Evolutionary conservation across 2,888 invertebrate species (phyloP).

Genomic region (Kryphioiulus occultus): DNA sequence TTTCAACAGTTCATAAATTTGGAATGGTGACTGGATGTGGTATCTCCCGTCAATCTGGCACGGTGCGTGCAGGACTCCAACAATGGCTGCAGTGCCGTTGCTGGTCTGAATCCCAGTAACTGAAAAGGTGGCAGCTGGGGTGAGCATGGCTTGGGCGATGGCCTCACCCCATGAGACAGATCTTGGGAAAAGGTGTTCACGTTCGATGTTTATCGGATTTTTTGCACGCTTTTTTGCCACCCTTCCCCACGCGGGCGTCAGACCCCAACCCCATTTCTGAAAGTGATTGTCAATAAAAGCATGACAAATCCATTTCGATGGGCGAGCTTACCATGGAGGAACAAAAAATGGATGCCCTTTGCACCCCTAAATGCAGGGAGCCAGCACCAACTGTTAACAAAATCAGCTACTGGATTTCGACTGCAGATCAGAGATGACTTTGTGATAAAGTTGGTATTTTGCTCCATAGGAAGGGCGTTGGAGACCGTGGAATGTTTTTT

Average conservation of each 20-base stretch:
- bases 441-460: neutral
- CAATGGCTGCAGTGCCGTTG: neutral
- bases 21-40: neutral
- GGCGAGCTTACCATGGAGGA: neutral
- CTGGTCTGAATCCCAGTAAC: neutral
- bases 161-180: constrained; percentile 3
- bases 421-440: neutral
- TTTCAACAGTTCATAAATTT: constrained; percentile 4
- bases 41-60: neutral
- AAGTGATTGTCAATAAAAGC: constrained; percentile 17
- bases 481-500: neutral
- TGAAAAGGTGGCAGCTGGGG: neutral
- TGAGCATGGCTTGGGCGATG: neutral
- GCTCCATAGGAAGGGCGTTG: neutral
- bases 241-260: neutral
- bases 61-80: neutral
- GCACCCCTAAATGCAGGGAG: neutral
- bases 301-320: neutral
- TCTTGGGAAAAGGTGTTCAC: neutral
- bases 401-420: neutral
- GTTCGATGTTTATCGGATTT: neutral
- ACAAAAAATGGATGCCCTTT: neutral
- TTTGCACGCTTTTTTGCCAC: neutral
- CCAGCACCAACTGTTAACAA: neutral
- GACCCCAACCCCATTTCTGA: neutral